Conservation (phyloP, 1,140 invertebrate genomes). For the Tetramorium simillimum region DNA sequence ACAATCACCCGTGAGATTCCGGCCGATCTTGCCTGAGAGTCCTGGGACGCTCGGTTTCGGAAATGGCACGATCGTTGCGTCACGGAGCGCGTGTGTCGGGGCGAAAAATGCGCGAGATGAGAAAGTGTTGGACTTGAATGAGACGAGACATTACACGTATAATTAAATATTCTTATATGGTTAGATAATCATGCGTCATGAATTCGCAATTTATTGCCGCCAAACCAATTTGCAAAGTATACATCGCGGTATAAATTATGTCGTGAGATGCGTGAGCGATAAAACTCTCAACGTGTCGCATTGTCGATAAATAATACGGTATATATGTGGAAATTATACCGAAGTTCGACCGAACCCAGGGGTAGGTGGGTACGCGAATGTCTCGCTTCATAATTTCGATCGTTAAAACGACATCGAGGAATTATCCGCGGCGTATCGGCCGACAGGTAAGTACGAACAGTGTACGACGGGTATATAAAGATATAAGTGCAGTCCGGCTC, state of each 20-base stretch:
- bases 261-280: not conserved
- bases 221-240: slow-evolving; percentile 25
- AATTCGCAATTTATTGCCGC: slow-evolving; percentile 6
- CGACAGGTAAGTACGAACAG: slow-evolving; percentile 59
- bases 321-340: slow-evolving; percentile 28
- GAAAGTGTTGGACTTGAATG: not conserved
- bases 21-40: slow-evolving; percentile 22
- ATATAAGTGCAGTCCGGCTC: slow-evolving; percentile 66
- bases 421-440: slow-evolving; percentile 47
- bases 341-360: not conserved
- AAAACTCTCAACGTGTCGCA: not conserved
- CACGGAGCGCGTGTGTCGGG: not conserved
- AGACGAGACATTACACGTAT: not conserved
- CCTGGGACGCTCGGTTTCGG: not conserved
- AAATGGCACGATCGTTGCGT: not conserved
- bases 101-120: not conserved
- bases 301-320: slow-evolving; percentile 32
- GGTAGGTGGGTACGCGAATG: not conserved
- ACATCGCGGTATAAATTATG: slow-evolving; percentile 9
- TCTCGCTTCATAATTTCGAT: slow-evolving; percentile 53
- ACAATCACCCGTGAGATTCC: slow-evolving; percentile 68
- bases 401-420: slow-evolving; percentile 46
- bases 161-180: not conserved
- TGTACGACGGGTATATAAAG: slow-evolving; percentile 70
- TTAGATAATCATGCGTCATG: not conserved